Evolutionary conservation across 2,797 vertebrate genomes (phyloP).

Genomic region (Macropus fuliginosus): DNA sequence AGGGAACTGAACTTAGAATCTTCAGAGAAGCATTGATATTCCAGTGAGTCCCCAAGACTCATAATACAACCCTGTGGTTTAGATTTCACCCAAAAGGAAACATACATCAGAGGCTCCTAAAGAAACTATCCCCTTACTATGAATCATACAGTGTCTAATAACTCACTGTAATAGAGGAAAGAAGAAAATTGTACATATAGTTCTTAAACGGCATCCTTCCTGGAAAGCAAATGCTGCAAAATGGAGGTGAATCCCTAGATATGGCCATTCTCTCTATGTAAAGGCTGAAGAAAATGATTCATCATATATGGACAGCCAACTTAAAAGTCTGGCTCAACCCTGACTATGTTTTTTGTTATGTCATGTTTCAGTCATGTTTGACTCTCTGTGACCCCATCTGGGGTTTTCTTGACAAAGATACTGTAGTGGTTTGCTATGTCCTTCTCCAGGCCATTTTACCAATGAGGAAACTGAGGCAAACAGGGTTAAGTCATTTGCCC

Average conservation of each 20-base stretch:
- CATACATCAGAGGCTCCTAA: background rate
- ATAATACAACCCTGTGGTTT: background rate
- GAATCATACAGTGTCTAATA: background rate
- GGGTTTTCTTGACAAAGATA: background rate
- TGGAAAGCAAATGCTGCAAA: background rate
- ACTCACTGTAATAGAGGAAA: background rate
- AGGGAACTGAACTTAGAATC: background rate
- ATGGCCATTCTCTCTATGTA: background rate
- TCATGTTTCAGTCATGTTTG: background rate
- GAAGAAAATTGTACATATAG: background rate
- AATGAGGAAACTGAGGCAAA: background rate
- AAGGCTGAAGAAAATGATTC: background rate
- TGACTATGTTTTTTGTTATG: too few species aligned
- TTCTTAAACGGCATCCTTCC: background rate
- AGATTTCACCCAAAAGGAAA: background rate
- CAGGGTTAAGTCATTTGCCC: background rate
- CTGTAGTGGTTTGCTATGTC: background rate
- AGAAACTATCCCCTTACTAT: background rate
- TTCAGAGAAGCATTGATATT: background rate
- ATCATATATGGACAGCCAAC: background rate
- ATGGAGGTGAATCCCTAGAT: background rate
- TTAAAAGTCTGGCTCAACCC: too few species aligned
- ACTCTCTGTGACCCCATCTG: background rate
- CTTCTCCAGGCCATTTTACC: background rate
- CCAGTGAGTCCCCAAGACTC: background rate